Base-by-base conservation (phyloP, 2,797 vertebrate species). In the Hapalemur alaotrensis region DNA sequence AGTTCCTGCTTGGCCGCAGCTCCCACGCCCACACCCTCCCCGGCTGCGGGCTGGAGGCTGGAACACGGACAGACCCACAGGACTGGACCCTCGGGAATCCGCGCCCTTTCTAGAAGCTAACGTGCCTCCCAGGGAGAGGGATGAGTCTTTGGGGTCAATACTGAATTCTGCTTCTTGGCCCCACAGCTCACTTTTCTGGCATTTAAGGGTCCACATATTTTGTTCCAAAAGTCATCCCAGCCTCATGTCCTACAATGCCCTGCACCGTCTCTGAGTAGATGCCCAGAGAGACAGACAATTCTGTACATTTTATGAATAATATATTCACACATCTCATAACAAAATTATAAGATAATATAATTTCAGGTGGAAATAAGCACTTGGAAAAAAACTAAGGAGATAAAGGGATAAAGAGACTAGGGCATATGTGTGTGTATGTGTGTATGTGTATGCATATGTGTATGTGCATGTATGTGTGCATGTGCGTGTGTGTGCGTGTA, bases 1-100 rank as follows among this genome's bases (percentile, higher is more conserved):
- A 79, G 79, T 28, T 88, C 88, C 95, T 80, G 41, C 93, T 84
- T 57, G 97, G 92, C 97, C 80, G 48, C 38, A 13, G 65, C 35
- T 50, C 76, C 3, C 1, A 30, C 20, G 70, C 28, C 93, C 91
- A 92, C 89, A 46, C 95, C 96, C 95, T 85, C 73, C 84, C 23
- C 2, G 0, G 48, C 85, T 63, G 70, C n/a, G 8, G 91, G 79
- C 79, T 69, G 38, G 23, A 76, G 57, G 50, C 32, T 80, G 38
- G 13, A 93, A 15, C 50, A 28, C 0, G 50, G 97, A 52, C 17
- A 14, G 15, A 86, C 30, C 25, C 0, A 9, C 30, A 38, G 38
- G 80, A 30, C 82, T 63, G 32, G 11, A 11, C 46, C 0, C 25
- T 43, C 23, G 12, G 32, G 63, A 89, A 30, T 59, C 41, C 41